Percentiles rank a stretch among this genome's conserved stretches.
These are phyloP conservation scores for Drosophila dunni DNA, from an alignment of 1,140 invertebrate genomes.

Conservation along the genomic window DNA sequence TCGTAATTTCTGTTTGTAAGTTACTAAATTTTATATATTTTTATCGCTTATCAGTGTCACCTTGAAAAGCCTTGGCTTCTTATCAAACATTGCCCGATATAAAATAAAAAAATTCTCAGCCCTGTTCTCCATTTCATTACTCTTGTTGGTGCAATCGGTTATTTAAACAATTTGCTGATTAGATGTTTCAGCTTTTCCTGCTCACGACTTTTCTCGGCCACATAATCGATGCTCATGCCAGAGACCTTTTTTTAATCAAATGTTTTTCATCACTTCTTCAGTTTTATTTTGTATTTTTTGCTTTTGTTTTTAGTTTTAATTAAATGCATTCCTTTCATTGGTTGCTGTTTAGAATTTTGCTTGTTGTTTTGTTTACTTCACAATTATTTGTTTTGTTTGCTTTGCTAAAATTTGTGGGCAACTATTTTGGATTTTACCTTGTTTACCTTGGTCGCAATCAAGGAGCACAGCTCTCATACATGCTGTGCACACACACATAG, in stretches of 20 bases:
- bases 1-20: neutral
- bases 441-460: conserved; percentile 51
- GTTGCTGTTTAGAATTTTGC: conserved; percentile 19
- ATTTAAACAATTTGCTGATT: conserved; percentile 80
- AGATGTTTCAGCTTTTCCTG: conserved; percentile 63
- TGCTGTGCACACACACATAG: neutral
- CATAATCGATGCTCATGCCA: conserved; percentile 5
- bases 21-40: neutral
- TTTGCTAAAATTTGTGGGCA: conserved; percentile 28
- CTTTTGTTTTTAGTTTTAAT: neutral
- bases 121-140: neutral
- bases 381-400: conserved; percentile 23
- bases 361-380: conserved; percentile 27
- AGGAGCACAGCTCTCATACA: conserved; percentile 6
- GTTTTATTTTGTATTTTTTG: conserved; percentile 6
- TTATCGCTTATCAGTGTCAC: conserved; percentile 19
- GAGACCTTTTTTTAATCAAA: conserved; percentile 22
- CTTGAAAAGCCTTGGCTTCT: conserved; percentile 6
- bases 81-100: conserved; percentile 41
- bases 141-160: conserved; percentile 64
- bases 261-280: conserved; percentile 50
- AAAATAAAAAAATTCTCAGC: neutral
- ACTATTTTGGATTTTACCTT: conserved; percentile 31
- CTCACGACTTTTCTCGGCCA: conserved; percentile 1
- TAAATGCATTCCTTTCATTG: conserved; percentile 21